Conservation (phyloP, 2,797 vertebrate genomes). For the Babyrousa celebensis region DNA sequence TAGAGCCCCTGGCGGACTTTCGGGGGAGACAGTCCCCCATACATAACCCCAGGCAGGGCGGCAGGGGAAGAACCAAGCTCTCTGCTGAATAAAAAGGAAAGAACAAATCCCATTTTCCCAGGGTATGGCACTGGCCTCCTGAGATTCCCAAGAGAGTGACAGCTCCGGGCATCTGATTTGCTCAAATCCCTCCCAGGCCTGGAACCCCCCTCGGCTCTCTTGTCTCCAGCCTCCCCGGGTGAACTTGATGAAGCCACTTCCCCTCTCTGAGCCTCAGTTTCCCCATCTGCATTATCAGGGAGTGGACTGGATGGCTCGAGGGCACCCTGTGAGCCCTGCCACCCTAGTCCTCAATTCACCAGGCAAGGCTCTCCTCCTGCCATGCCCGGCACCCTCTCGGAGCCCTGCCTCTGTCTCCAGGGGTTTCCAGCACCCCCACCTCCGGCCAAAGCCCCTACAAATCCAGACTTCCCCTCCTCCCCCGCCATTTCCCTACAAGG, state of each 20-base stretch:
- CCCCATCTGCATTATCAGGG: background rate
- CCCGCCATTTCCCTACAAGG: background rate
- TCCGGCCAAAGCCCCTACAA: background rate
- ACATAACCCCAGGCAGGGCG: background rate
- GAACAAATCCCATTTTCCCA: background rate
- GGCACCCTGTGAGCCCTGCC: background rate
- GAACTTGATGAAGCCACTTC: no score
- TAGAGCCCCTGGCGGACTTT: background rate
- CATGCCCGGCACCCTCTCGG: background rate
- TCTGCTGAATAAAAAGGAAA: background rate
- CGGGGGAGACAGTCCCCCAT: background rate
- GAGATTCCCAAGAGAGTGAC: fast-evolving
- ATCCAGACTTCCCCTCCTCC: constrained; percentile 15
- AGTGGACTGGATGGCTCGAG: no score
- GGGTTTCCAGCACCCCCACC: background rate
- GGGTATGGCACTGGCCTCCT: background rate
- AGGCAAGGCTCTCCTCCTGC: background rate
- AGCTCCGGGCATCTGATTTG: background rate
- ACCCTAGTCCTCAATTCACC: fast-evolving
- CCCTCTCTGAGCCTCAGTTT: constrained; percentile 27
- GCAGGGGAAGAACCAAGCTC: background rate
- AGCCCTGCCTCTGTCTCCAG: background rate
- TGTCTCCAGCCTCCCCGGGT: background rate
- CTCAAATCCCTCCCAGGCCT: background rate
- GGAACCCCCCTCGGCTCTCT: no score